A percentile compares a stretch with the other conserved stretches of the same genome.
Conservation (phyloP, 2,888 invertebrate genomes). For the Clepsis dumicolana region DNA sequence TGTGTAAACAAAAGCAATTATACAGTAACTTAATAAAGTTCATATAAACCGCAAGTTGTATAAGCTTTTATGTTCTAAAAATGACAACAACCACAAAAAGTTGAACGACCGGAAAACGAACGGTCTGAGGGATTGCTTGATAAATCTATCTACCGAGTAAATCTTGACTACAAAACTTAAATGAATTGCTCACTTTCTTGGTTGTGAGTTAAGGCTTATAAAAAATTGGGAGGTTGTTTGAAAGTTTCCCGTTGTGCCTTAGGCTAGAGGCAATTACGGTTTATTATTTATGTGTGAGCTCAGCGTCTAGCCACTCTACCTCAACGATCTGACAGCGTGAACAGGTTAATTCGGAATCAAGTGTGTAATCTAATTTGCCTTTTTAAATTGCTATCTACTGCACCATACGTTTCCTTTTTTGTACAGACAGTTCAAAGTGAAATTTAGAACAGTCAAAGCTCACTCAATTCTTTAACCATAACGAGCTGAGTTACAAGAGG, state of each 20-base stretch:
- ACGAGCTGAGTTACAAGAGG: no score
- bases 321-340: neutral
- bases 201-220: conserved; percentile 11
- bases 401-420: neutral
- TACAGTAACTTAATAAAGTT: neutral
- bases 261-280: neutral
- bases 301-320: conserved; percentile 13
- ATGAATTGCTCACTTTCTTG: neutral
- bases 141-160: neutral
- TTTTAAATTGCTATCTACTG: neutral
- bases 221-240: conserved; percentile 22
- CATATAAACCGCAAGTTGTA: neutral
- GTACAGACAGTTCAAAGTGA: neutral
- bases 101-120: conserved; percentile 4
- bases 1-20: no score
- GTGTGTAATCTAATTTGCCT: neutral
- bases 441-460: neutral
- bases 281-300: conserved; percentile 27
- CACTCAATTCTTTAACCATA: neutral
- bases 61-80: neutral
- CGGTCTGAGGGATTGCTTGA: neutral
- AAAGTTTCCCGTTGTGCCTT: conserved; percentile 14
- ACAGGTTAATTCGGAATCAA: conserved; percentile 5
- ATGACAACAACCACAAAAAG: neutral
- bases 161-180: neutral